Conservation (phyloP, 2,888 invertebrate species). For the Piscicola geometra region DNA sequence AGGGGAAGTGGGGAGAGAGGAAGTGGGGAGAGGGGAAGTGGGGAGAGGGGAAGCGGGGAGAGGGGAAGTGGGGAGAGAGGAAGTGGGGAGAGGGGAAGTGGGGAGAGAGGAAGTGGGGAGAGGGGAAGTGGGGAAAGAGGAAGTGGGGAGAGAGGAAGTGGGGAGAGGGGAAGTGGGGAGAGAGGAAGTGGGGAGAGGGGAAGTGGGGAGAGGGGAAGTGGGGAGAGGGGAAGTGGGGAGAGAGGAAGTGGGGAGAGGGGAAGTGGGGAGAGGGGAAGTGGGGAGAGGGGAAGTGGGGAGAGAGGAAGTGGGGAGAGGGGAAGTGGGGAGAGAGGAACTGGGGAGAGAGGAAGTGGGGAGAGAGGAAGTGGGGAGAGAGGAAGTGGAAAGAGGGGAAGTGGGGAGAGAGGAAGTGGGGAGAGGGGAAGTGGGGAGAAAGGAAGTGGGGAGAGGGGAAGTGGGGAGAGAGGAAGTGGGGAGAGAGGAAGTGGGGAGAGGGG, state of each 20-base stretch:
- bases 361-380: conserved; percentile 66
- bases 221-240: conserved; percentile 63
- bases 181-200: conserved; percentile 66
- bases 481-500: no score
- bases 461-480: conserved; percentile 62
- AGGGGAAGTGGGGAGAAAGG: conserved; percentile 52
- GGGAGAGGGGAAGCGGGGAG: conserved; percentile 63
- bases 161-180: no score
- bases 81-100: conserved; percentile 56
- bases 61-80: conserved; percentile 52
- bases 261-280: conserved; percentile 56
- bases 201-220: no score
- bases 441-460: conserved; percentile 56
- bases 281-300: conserved; percentile 62
- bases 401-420: conserved; percentile 63
- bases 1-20: conserved; percentile 66
- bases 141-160: conserved; percentile 66
- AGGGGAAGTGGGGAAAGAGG: no score
- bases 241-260: conserved; percentile 52
- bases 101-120: conserved; percentile 62
- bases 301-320: no score
- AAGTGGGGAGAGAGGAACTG: conserved; percentile 66
- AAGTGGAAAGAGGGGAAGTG: no score
- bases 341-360: no score
- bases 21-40: no score